A percentile compares a stretch with the other conserved stretches of the same genome.
phyloP scores from a whole-genome alignment of 1,140 invertebrate species.

The Penaeus chinensis region DNA sequence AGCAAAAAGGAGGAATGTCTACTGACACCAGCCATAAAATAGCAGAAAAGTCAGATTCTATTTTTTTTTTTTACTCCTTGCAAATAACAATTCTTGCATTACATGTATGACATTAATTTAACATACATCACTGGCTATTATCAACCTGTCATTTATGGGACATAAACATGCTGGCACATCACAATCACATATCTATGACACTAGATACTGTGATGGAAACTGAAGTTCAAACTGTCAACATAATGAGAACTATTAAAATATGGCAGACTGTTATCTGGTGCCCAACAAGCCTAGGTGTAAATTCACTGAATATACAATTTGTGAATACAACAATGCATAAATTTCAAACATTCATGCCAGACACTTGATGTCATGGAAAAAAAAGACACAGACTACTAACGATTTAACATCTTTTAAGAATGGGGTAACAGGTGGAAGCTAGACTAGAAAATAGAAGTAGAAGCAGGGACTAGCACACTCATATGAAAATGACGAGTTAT shows the following conservation, averaged over 20 bases:
- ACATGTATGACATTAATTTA: constrained; percentile 10
- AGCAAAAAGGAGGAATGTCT: constrained; percentile 59
- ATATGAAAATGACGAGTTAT: constrained; percentile 38
- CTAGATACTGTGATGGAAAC: constrained; percentile 38
- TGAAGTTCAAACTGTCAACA: not conserved
- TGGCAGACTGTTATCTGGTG: constrained; percentile 29
- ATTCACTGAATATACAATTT: constrained; percentile 42
- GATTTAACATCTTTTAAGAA: constrained; percentile 30
- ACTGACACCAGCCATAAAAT: constrained; percentile 50
- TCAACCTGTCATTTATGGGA: constrained; percentile 25
- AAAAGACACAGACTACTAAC: constrained; percentile 29
- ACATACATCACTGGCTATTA: constrained; percentile 9
- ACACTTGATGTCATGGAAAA: constrained; percentile 40
- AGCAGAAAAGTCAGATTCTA: constrained; percentile 13
- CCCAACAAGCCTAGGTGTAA: constrained; percentile 33
- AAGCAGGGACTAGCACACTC: constrained; percentile 57
- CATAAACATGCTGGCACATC: constrained; percentile 42
- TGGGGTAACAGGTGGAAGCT: constrained; percentile 24
- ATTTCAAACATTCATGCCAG: constrained; percentile 51
- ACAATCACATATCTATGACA: constrained; percentile 52
- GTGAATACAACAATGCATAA: constrained; percentile 39
- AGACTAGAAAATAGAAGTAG: constrained; percentile 53
- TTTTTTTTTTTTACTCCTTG: not conserved
- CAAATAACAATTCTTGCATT: constrained; percentile 18
- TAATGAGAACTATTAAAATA: constrained; percentile 17